Conservation (phyloP, 2,888 invertebrate genomes). For the Lingula anatina region DNA sequence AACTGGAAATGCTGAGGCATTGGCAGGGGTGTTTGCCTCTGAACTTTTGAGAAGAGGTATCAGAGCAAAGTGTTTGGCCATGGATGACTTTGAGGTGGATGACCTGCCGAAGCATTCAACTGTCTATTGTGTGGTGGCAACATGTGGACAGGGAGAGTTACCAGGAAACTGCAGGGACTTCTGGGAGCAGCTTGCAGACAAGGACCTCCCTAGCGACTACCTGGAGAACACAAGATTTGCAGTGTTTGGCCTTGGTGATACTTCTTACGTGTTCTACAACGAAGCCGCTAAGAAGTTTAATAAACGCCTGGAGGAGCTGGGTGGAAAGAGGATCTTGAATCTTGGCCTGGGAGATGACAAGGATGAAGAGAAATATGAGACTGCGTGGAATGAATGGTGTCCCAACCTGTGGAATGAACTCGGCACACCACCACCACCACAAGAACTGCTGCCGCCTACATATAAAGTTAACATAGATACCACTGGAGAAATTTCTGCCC, state of each 20-base stretch:
- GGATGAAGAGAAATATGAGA: constrained; percentile 12
- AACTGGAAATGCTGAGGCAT: constrained; percentile 13
- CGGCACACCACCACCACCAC: constrained; percentile 14
- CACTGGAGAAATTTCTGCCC: constrained; percentile 2
- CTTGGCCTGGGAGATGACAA: constrained; percentile 16
- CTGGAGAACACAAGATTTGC: constrained; percentile 14
- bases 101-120: constrained; percentile 13
- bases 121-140: constrained; percentile 15
- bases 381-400: constrained; percentile 16
- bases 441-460: constrained; percentile 13
- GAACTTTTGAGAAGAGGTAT: constrained; percentile 15
- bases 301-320: constrained; percentile 13
- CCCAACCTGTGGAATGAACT: constrained; percentile 18
- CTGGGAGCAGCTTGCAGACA: constrained; percentile 11
- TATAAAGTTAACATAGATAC: constrained; percentile 10
- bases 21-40: constrained; percentile 13
- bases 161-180: constrained; percentile 15
- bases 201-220: constrained; percentile 11
- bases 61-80: constrained; percentile 12
- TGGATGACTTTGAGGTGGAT: constrained; percentile 17
- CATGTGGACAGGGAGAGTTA: constrained; percentile 18
- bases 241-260: constrained; percentile 15
- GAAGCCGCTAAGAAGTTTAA: constrained; percentile 14
- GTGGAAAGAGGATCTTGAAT: constrained; percentile 8
- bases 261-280: constrained; percentile 16